Evolutionary conservation across 2,888 invertebrate species (phyloP), one percentile per base, ranked within the genome.

Genomic region (Orchestes rusci): DNA sequence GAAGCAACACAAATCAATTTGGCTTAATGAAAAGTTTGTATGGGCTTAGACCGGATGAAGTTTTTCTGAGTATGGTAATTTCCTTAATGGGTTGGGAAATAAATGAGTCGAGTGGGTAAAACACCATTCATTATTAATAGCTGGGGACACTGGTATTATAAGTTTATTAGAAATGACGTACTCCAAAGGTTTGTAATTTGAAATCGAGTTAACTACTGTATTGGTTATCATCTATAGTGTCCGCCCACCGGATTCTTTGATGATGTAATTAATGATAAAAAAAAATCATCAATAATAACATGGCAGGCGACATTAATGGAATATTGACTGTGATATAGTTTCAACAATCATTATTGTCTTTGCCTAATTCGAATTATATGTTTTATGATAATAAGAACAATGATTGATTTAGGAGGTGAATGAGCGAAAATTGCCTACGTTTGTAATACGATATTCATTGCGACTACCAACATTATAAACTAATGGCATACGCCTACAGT

Each of bases 1-100:
- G 8, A 40, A 5, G 5, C 23, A n/a, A 47, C 45, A 52, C 50
- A 52, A 52, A 51, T 52, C 52, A 52, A 52, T 52, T 52, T 50
- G 43, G 18, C 37, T 50, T 50, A 52, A 52, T 52, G 52, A 47
- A 47, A 47, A 47, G 43, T 47, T 47, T 47, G 43, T 43, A 39
- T 47, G 43, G 43, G 43, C 35, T 47, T 47, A 16, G 39, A 39
- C 47, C 47, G 47, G 47, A 47, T 47, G 43, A 29, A 47, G 43
- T 43, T 37, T 47, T 47, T 47, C 47, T 47, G 34, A 39, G 35
- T 47, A 47, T 47, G 47, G 47, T 47, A 47, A 47, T 47, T 43
- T 47, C 39, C 16, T 43, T 47, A 47, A 43, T 47, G 39, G 39
- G 29, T 47, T 47, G 38, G 27, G 32, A 42, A 39, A 42, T 38